These are phyloP conservation scores for Melanotaenia parkinsoni DNA, from an alignment of 2,797 vertebrate species.

Conservation along the genomic window DNA sequence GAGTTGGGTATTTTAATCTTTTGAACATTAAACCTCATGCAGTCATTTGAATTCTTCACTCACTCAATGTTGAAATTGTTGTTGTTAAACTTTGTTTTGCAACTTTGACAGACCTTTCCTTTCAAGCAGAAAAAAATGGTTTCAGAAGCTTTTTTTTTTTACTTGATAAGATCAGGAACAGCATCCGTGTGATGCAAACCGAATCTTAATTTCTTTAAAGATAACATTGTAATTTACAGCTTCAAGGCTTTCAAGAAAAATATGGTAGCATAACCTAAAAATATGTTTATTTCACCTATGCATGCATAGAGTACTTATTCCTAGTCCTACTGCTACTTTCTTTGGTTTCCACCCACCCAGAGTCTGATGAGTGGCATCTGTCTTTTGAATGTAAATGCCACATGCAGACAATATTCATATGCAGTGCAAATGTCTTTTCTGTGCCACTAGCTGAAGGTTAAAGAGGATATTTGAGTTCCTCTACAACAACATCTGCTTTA, in stretches of 20 bases:
- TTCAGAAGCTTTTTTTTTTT: conserved; percentile 4
- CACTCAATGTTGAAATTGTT: conserved; percentile 23
- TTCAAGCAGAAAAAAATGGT: conserved; percentile 21
- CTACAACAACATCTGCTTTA: not conserved
- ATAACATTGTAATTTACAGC: not conserved
- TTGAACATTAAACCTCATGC: not conserved
- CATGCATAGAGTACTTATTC: not conserved
- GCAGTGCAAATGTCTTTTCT: not conserved
- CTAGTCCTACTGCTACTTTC: not conserved
- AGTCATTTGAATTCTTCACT: conserved; percentile 23
- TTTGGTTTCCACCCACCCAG: not conserved
- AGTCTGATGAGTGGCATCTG: not conserved
- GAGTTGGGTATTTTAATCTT: conserved; percentile 28
- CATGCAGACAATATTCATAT: not conserved
- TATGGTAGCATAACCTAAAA: not conserved
- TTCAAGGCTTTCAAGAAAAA: not conserved
- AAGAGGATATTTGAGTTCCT: not conserved
- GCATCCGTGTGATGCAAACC: not conserved
- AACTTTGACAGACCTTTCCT: not conserved
- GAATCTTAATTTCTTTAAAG: conserved; percentile 2
- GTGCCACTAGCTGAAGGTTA: not conserved
- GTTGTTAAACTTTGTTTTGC: conserved; percentile 8
- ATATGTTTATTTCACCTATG: not conserved
- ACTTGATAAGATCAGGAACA: conserved; percentile 5
- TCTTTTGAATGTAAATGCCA: not conserved